These are phyloP conservation scores for Mungos mungo DNA, from an alignment of 2,113 vertebrate genomes.

Conservation along the genomic window DNA sequence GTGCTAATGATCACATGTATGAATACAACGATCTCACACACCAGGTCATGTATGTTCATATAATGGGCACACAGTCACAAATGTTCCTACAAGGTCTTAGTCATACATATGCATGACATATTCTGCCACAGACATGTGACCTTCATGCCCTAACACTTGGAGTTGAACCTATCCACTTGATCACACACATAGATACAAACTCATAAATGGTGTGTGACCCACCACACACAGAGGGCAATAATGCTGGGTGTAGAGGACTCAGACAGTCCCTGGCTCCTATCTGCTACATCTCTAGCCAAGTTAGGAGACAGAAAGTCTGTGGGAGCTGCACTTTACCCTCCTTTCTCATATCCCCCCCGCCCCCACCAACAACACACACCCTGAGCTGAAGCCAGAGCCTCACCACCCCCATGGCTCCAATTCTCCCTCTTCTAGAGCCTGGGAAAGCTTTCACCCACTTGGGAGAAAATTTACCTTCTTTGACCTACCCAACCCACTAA, in stretches of 20 bases:
- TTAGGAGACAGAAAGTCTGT: slow-evolving; percentile 34
- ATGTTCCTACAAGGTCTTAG: background rate
- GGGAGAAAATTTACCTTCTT: slow-evolving; percentile 36
- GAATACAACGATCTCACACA: background rate
- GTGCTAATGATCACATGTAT: background rate
- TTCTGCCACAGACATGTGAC: background rate
- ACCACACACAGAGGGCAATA: background rate
- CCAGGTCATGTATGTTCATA: background rate
- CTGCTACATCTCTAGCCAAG: background rate
- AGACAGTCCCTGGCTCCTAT: background rate
- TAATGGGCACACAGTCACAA: background rate
- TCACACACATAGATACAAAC: background rate
- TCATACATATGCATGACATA: background rate
- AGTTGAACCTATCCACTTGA: background rate
- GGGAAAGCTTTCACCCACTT: slow-evolving; percentile 31
- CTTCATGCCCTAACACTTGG: background rate
- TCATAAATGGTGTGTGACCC: background rate
- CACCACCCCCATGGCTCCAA: background rate
- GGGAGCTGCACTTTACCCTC: background rate
- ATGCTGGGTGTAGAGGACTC: background rate
- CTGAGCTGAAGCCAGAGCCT: background rate
- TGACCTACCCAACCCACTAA: background rate
- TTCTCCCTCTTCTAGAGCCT: background rate
- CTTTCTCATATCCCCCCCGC: background rate
- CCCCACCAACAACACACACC: background rate